Percentiles rank a stretch among this genome's conserved stretches.
These are phyloP conservation scores for Heliconius hortense DNA, from an alignment of 2,888 invertebrate species.

Conservation along the genomic window DNA sequence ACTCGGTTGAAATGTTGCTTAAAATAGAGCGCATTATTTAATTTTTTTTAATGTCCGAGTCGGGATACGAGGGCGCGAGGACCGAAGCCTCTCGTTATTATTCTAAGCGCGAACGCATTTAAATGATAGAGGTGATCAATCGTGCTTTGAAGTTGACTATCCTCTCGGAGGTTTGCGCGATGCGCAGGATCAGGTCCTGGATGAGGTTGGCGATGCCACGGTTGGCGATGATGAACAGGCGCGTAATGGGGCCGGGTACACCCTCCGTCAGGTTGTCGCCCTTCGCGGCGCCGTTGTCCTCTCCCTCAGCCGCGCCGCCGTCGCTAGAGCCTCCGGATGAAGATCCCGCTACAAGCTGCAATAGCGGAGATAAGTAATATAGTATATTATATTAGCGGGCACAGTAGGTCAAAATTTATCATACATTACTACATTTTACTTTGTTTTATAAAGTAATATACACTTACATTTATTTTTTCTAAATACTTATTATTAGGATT, in stretches of 20 bases:
- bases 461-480: background rate
- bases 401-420: background rate
- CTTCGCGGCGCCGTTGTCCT: constrained; percentile 82
- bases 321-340: constrained; percentile 80
- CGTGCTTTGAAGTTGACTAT: constrained; percentile 97
- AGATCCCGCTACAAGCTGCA: constrained; percentile 89
- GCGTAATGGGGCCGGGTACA: constrained; percentile 93
- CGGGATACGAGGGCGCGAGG: constrained; percentile 34
- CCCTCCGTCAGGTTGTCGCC: constrained; percentile 89
- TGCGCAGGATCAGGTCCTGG: constrained; percentile 93
- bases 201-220: constrained; percentile 92
- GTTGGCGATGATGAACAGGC: constrained; percentile 93
- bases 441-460: background rate
- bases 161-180: constrained; percentile 94
- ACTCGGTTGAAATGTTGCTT: constrained; percentile 26
- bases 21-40: constrained; percentile 10
- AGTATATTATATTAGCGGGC: background rate
- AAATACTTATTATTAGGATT: background rate
- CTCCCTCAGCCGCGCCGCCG: constrained; percentile 75
- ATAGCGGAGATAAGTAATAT: constrained; percentile 35
- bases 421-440: constrained; percentile 8
- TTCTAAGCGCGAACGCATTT: constrained; percentile 72
- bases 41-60: constrained; percentile 26
- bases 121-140: constrained; percentile 94
- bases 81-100: constrained; percentile 52